Evolutionary conservation across 2,797 vertebrate species (phyloP), one percentile per base, ranked within the genome.

Genomic region (Psittacula derbiana): DNA sequence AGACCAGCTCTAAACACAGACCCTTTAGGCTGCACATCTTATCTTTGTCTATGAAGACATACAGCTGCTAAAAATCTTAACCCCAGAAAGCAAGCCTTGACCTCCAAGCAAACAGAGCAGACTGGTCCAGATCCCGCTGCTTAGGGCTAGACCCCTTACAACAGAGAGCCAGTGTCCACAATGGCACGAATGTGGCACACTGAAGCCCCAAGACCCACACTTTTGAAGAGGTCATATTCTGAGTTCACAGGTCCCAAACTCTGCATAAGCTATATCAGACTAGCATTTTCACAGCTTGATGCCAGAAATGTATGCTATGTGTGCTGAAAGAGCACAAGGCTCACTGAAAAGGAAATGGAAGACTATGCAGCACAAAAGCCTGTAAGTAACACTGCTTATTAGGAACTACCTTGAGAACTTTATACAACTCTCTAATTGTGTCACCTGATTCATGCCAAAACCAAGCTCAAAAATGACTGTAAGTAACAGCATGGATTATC

Each of bases 371-470:
- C 2, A 5, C 23, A 33, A 2, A 57, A 50, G 47, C 18, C 47
- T 66, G 4, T 31, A 27, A 52, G 40, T 31, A 60, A 43, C 4
- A 46, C 16, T 7, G 19, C 65, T 67, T 24, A 57, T 6, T 6
- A 75, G 14, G 46, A 76, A 61, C 46, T 65, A 55, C 4, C 27
- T 23, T 58, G 27, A 70, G 24, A 74, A 47, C 27, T 16, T 4
- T 3, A 10, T 8, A 10, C 0, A 2, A 40, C 13, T 55, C 46
- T 64, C 27, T 31, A 1, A 0, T 7, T 8, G 23, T 28, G 9
- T 43, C 31, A 61, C 9, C 20, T 3, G 11, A 57, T 46, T 49
- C 19, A 33, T 13, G 17, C 20, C 55, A 83, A 57, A 79, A 58
- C 20, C 7, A 74, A 79, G 17, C 23, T 57, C 73, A 53, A 25